These are phyloP conservation scores for Drosophila diplacantha DNA, from an alignment of 2,888 invertebrate genomes.

Conservation along the genomic window DNA sequence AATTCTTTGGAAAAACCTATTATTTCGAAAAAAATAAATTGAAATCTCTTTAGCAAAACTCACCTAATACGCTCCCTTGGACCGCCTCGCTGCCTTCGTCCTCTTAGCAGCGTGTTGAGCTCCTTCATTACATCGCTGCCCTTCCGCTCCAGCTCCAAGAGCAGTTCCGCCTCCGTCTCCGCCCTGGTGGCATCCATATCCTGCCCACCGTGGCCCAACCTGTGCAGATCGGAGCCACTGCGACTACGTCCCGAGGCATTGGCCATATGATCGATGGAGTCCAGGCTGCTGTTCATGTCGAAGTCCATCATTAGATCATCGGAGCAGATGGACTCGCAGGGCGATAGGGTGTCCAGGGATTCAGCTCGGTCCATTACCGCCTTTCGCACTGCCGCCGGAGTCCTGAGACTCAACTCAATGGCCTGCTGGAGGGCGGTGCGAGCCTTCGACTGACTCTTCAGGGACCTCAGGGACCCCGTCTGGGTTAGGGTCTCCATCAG, in stretches of 20 bases:
- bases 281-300: slow-evolving; percentile 80
- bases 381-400: slow-evolving; percentile 75
- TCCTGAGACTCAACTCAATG: slow-evolving; percentile 77
- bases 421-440: slow-evolving; percentile 75
- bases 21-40: too few relatives aligned
- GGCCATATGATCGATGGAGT: slow-evolving; percentile 75
- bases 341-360: slow-evolving; percentile 89
- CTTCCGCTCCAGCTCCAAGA: slow-evolving; percentile 79
- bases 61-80: slow-evolving; percentile 71
- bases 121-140: slow-evolving; percentile 80
- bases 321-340: slow-evolving; percentile 89
- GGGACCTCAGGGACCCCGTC: slow-evolving; percentile 74
- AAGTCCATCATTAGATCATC: slow-evolving; percentile 94
- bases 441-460: slow-evolving; percentile 72
- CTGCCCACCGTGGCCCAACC: slow-evolving; percentile 74
- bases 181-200: slow-evolving; percentile 51
- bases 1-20: too few relatives aligned
- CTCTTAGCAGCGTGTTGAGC: slow-evolving; percentile 79
- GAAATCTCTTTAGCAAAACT: slow-evolving; percentile 29
- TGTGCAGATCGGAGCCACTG: slow-evolving; percentile 79
- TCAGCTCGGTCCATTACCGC: slow-evolving; percentile 81
- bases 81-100: slow-evolving; percentile 64
- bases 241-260: slow-evolving; percentile 75
- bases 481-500: slow-evolving; percentile 77
- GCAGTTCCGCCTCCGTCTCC: slow-evolving; percentile 78